phyloP scores from a whole-genome alignment of 2,888 invertebrate genomes.

The Volucella inflata region DNA sequence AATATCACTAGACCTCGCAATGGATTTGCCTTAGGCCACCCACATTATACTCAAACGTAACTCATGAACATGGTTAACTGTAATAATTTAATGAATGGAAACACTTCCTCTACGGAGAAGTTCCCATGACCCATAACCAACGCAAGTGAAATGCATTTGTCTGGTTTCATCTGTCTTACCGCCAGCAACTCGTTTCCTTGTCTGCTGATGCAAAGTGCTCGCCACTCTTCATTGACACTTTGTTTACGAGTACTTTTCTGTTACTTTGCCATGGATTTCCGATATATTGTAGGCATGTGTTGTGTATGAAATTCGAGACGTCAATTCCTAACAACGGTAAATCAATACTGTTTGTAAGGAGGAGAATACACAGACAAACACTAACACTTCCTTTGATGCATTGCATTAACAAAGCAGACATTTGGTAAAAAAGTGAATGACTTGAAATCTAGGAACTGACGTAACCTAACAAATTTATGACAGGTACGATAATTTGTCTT shows the following conservation, averaged over 20 bases:
- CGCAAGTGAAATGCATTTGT: conserved; percentile 55
- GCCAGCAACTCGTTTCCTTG: conserved; percentile 47
- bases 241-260: background rate
- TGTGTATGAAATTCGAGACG: conserved; percentile 67
- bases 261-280: conserved; percentile 43
- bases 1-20: too few relatives aligned
- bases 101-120: conserved; percentile 47
- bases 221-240: too few relatives aligned
- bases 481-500: conserved; percentile 43
- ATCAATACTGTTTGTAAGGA: conserved; percentile 41
- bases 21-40: too few relatives aligned
- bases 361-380: background rate
- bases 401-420: too few relatives aligned
- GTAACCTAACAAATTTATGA: conserved; percentile 21
- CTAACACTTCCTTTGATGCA: too few relatives aligned
- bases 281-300: too few relatives aligned
- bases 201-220: conserved; percentile 37
- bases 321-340: conserved; percentile 50
- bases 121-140: conserved; percentile 69
- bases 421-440: background rate
- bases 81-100: too few relatives aligned
- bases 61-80: too few relatives aligned
- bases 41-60: too few relatives aligned
- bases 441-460: conserved; percentile 16
- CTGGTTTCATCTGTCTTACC: conserved; percentile 60